A percentile compares a stretch with the other conserved stretches of the same genome.
Conservation (phyloP, 92 coral and sea anemone genomes). For the Parazoanthus darwini region DNA sequence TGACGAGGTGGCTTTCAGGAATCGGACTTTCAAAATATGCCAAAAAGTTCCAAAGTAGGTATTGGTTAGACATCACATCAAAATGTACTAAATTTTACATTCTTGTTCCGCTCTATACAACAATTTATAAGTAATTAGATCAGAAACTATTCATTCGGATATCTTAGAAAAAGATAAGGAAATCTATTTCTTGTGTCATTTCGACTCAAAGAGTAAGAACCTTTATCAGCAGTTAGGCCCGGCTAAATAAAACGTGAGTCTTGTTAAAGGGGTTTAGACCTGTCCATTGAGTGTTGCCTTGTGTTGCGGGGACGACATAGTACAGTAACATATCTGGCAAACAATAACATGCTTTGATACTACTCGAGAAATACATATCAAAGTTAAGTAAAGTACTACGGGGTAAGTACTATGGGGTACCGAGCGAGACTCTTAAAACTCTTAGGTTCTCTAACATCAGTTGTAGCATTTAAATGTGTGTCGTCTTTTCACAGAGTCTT, state of each 20-base stretch:
- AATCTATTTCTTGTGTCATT: neutral
- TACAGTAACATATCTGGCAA: conserved; percentile 31
- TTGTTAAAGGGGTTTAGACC: neutral
- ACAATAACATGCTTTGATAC: conserved; percentile 28
- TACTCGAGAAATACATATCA: neutral
- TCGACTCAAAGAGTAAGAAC: neutral
- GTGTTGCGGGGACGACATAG: neutral
- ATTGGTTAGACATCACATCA: neutral
- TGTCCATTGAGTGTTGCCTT: neutral
- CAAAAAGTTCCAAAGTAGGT: conserved; percentile 50
- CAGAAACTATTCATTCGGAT: neutral
- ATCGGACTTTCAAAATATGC: conserved; percentile 56
- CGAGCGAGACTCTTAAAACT: neutral
- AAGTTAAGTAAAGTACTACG: neutral
- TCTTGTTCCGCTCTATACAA: neutral
- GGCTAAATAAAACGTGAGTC: neutral
- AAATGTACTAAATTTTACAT: neutral
- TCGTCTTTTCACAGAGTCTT: conserved; percentile 24
- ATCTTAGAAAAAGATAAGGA: neutral
- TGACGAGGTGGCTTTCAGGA: conserved; percentile 41
- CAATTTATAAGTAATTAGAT: neutral
- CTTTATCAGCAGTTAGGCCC: neutral
- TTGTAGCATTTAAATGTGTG: neutral
- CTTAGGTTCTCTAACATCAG: neutral
- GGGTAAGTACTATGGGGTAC: too few species aligned